Percentiles rank a stretch among this genome's conserved stretches.
Conservation (phyloP, 2,113 vertebrate species). For the Zingel zingel region DNA sequence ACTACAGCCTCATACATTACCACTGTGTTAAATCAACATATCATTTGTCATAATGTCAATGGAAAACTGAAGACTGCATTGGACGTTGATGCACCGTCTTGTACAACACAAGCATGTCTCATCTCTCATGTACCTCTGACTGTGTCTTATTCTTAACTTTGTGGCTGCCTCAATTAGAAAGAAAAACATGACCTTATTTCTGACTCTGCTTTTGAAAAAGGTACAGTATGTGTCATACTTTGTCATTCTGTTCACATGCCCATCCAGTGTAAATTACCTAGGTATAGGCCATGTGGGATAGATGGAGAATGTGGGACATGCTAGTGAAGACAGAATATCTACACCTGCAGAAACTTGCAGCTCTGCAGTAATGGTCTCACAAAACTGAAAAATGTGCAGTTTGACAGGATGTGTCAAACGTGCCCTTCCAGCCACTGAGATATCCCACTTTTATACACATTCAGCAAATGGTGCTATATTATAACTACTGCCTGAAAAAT, state of each 20-base stretch:
- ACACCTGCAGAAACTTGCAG: slow-evolving; percentile 69
- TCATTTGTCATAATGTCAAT: neutral
- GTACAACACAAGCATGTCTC: neutral
- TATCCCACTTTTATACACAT: slow-evolving; percentile 64
- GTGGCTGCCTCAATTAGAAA: slow-evolving; percentile 27
- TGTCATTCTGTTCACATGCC: slow-evolving; percentile 36
- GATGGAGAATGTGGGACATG: slow-evolving; percentile 59
- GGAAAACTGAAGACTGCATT: neutral
- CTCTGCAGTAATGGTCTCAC: slow-evolving; percentile 55
- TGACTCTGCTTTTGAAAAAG: slow-evolving; percentile 16
- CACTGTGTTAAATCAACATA: neutral
- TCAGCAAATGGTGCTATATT: slow-evolving; percentile 54
- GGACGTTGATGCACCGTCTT: neutral
- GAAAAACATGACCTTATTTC: slow-evolving; percentile 30
- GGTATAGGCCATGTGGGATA: slow-evolving; percentile 41
- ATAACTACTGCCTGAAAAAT: slow-evolving; percentile 21
- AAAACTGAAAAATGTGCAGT: slow-evolving; percentile 64
- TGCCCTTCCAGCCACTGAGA: slow-evolving; percentile 60
- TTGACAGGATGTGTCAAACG: slow-evolving; percentile 75
- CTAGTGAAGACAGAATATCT: slow-evolving; percentile 64
- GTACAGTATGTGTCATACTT: slow-evolving; percentile 29
- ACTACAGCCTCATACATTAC: neutral
- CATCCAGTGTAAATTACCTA: slow-evolving; percentile 45
- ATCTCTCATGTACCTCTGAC: neutral
- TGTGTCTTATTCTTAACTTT: slow-evolving; percentile 6